Evolutionary conservation across 2,797 vertebrate genomes (phyloP), one percentile per base, ranked within the genome.

Genomic region (Syndactyla subalaris): DNA sequence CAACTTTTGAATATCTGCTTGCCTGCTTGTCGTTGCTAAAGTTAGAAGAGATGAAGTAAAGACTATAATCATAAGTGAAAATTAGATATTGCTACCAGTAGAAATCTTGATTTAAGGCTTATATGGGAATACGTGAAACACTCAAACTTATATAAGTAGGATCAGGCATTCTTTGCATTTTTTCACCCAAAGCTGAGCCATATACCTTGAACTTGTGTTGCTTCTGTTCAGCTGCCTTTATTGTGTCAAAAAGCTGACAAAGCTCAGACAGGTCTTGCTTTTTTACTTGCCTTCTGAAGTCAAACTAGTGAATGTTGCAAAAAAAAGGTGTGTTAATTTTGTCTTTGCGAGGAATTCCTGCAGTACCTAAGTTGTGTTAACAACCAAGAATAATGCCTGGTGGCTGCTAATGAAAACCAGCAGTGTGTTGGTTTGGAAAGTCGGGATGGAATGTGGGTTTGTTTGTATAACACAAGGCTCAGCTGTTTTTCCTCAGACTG

Each of bases 321-420:
- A 67, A 77, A 77, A 84, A n/a, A 85, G 79, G 14, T 2, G 8
- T 45, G 72, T 76, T 77, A 2, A 49, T 80, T 74, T 92, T 87
- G 41, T 72, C 73, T 89, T 77, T 58, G 57, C 1, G 4, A 83
- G 49, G 67, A 54, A 54, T 83, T 67, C 58, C 65, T 80, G 65
- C 55, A 62, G 55, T 68, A 83, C 63, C 72, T 82, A 52, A 76
- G 39, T n/a, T 84, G 66, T 88, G 0, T 82, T 94, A 91, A 78
- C 46, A 85, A 92, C 48, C 75, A 82, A 61, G 72, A 92, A 21
- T 83, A 81, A 90, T 85, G 85, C 71, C 74, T 73, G 82, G 58
- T 90, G 74, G 26, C 89, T 92, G 73, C 91, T 94, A 95, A 96
- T 91, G 88, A 67, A 93, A 96, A 95, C 71, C 93, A 93, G 88